Base-by-base conservation (phyloP, 2,888 invertebrate genomes). In the Drosophila buzzatii region DNA sequence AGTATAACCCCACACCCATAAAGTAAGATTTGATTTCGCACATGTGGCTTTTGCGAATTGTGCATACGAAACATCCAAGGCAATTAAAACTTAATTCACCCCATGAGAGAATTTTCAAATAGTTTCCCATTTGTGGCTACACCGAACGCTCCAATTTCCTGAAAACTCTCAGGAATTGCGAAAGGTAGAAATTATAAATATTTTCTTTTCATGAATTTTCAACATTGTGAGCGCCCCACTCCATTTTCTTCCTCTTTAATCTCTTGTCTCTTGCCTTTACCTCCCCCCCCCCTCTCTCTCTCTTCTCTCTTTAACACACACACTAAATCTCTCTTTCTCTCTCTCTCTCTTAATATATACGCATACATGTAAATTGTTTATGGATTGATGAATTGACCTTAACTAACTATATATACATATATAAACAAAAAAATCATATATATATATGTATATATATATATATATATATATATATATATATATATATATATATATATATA, bases 301-400 rank as follows among this genome's bases (percentile, higher is more conserved):
- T 75, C 70, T 80, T 75, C 70, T 80, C 60, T 73, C 45, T 64
- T 41, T 71, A 47, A 71, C 47, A 31, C n/a, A 16, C 7, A n/a
- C 39, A n/a, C n/a, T 39, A 16, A 2, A 27, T 68, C 67, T 78
- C 65, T 72, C 64, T 64, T 2, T 37, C 58, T 81, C 14, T 52
- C 37, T 53, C n/a, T 39, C 64, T 64, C 51, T 82, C 59, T 80
- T 73, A 39, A 37, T 5, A 14, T 14, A 75, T 69, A 80, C 73
- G 79, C 80, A 89, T 89, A 84, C 70, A 82, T 89, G 84, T 86
- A 89, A 86, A 86, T 86, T 86, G 79, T 85, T 89, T 81, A 87
- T 85, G 77, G 81, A 86, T 89, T 85, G 82, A 84, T 89, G 82
- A 85, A 89, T 82, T 86, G 81, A 79, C 77, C 81, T 84, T 31